phyloP scores from a whole-genome alignment of 2,797 vertebrate genomes.

The Bufotes viridis region DNA sequence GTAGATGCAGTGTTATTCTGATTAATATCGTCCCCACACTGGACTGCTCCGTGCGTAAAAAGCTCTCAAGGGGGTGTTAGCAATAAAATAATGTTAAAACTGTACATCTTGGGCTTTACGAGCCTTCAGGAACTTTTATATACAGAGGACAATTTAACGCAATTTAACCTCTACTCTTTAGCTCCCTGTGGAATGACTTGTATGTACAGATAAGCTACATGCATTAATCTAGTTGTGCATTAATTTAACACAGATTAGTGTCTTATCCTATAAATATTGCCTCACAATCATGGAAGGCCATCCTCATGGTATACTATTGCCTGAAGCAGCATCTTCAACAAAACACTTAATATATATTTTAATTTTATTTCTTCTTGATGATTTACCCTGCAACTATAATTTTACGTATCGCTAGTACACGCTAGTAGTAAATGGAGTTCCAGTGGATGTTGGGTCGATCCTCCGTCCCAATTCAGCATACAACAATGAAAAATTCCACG shows the following conservation, averaged over 20 bases:
- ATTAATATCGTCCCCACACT: slow-evolving; percentile 39
- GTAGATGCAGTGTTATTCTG: slow-evolving; percentile 37
- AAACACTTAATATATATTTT: slow-evolving; percentile 27
- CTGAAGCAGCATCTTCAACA: neutral
- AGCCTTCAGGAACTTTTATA: slow-evolving; percentile 41
- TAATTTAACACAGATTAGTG: slow-evolving; percentile 40
- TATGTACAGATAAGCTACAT: slow-evolving; percentile 39
- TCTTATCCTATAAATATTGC: slow-evolving; percentile 30
- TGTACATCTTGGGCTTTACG: slow-evolving; percentile 47
- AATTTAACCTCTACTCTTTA: slow-evolving; percentile 42
- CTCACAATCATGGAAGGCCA: neutral
- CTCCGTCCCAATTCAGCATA: too few species aligned
- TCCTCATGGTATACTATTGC: slow-evolving; percentile 7
- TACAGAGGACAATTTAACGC: slow-evolving; percentile 35
- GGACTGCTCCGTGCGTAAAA: slow-evolving; percentile 28
- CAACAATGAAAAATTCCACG: too few species aligned
- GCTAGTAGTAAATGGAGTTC: too few species aligned
- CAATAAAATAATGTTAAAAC: slow-evolving; percentile 47
- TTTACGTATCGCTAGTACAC: too few species aligned
- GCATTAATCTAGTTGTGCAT: slow-evolving; percentile 19
- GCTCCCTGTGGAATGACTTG: slow-evolving; percentile 28
- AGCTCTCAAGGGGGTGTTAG: slow-evolving; percentile 50
- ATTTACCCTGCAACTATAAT: slow-evolving; percentile 20
- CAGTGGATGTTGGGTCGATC: too few species aligned
- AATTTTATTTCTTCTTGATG: slow-evolving; percentile 27